Percentiles rank a stretch among this genome's conserved stretches.
Evolutionary conservation across 2,888 invertebrate species (phyloP).

Genomic region (Leptinotarsa rubiginosa): DNA sequence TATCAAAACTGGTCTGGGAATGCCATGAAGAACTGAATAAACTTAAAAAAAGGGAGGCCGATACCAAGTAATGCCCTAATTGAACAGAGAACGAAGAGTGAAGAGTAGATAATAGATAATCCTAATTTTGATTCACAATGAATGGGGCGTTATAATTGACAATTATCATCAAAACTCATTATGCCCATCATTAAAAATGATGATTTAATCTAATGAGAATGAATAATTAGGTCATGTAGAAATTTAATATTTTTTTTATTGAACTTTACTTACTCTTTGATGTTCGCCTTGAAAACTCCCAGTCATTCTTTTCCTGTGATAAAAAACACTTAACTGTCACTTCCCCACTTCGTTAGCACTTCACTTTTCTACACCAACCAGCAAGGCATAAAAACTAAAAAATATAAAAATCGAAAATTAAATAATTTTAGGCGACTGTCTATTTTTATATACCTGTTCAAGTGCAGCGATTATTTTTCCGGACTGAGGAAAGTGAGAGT

Average conservation of each 20-base stretch:
- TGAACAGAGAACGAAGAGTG: no score
- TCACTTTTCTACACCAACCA: constrained; percentile 39
- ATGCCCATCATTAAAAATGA: no score
- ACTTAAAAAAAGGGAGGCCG: no score
- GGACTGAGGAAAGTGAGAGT: constrained; percentile 41
- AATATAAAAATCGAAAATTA: constrained; percentile 15
- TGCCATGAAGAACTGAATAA: no score
- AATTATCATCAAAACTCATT: no score
- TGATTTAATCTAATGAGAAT: no score
- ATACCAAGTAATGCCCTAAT: no score
- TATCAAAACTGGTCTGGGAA: no score
- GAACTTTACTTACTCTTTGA: constrained; percentile 4
- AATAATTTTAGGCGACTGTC: background rate
- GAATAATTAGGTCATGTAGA: background rate
- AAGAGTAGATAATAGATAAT: no score
- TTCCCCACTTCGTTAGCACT: constrained; percentile 34
- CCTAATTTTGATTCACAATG: no score
- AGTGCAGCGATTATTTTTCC: constrained; percentile 25
- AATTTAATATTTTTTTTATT: background rate
- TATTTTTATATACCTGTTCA: constrained; percentile 31
- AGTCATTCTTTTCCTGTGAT: background rate
- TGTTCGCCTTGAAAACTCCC: background rate
- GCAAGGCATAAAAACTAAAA: constrained; percentile 36
- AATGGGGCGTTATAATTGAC: no score
- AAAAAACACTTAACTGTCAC: constrained; percentile 15